phyloP scores from a whole-genome alignment of 2,113 vertebrate species.

The Poicephalus meyeri region DNA sequence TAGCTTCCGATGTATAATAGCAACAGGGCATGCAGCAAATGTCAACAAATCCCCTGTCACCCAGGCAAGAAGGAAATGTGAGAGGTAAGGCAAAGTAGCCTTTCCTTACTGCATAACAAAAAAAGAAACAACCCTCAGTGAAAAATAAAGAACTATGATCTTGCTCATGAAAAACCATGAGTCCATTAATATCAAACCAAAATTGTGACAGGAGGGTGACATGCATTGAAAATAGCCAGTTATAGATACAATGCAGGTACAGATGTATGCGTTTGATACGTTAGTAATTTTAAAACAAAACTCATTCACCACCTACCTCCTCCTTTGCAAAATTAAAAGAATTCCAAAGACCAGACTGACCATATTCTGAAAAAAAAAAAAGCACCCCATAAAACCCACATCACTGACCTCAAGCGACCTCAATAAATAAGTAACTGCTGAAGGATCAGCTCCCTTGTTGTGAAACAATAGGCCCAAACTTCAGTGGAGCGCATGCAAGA shows the following conservation, averaged over 20 bases:
- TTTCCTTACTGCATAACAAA: constrained; percentile 14
- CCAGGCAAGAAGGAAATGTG: constrained; percentile 65
- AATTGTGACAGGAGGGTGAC: not conserved
- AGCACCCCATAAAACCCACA: not conserved
- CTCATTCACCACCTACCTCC: not conserved
- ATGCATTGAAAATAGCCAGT: not conserved
- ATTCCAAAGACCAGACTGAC: constrained; percentile 24
- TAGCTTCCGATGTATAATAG: constrained; percentile 73
- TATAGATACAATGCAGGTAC: not conserved
- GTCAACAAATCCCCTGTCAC: constrained; percentile 74
- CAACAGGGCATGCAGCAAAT: constrained; percentile 74
- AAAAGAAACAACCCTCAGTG: not conserved
- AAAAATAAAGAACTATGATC: not conserved
- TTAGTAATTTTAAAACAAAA: not conserved
- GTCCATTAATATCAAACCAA: constrained; percentile 31
- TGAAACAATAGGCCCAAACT: constrained; percentile 69
- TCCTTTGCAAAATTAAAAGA: constrained; percentile 9
- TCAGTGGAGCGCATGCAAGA: constrained; percentile 56
- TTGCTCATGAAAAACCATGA: not conserved
- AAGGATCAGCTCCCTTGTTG: constrained; percentile 70
- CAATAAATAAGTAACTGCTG: constrained; percentile 71
- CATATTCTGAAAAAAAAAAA: constrained; percentile 23
- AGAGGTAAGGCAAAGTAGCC: constrained; percentile 57
- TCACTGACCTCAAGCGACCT: constrained; percentile 51
- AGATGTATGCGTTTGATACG: not conserved